Evolutionary conservation across 2,888 invertebrate species (phyloP), one percentile per base, ranked within the genome.

Genomic region (Metalampra italica): DNA sequence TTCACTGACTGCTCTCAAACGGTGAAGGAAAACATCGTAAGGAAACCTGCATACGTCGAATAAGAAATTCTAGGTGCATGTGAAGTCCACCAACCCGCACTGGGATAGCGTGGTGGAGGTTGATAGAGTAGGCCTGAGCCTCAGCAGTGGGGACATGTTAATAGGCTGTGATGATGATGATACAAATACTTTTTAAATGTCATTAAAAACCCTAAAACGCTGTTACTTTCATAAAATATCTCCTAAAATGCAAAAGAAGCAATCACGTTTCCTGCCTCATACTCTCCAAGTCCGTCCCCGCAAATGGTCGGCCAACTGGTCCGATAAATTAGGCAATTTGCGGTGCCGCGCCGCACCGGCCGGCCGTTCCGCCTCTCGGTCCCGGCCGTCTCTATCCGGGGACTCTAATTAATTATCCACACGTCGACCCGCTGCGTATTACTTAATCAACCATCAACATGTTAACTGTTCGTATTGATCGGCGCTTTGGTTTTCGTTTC

Each of bases 271-370:
- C 36, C 22, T 34, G 15, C 7, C 11, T 7, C 14, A 11, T n/a
- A 11, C 15, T 34, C 43, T 43, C 43, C 9, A 43, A 11, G 14
- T 15, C 15, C 5, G 15, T 7, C 15, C 7, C 36, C 7, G 49
- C 52, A 54, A 67, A 62, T 54, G 64, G 56, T 52, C 54, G 57
- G 57, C 57, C 63, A 60, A 69, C 60, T 65, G 66, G 60, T 53
- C 64, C 77, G 72, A 76, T 78, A 76, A 78, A 79, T 79, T 78
- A 75, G 77, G 60, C 74, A 75, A 79, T 78, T 79, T 79, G 77
- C 62, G 78, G 73, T 60, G 52, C 55, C 51, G 60, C 52, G 41
- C 41, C 39, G 42, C 40, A n/a, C 43, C n/a, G 15, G 49, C 54
- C 53, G 52, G 63, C 50, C 56, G 60, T 61, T 60, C 54, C 54